Base-by-base conservation (phyloP, 2,797 vertebrate genomes). In the Falco peregrinus region DNA sequence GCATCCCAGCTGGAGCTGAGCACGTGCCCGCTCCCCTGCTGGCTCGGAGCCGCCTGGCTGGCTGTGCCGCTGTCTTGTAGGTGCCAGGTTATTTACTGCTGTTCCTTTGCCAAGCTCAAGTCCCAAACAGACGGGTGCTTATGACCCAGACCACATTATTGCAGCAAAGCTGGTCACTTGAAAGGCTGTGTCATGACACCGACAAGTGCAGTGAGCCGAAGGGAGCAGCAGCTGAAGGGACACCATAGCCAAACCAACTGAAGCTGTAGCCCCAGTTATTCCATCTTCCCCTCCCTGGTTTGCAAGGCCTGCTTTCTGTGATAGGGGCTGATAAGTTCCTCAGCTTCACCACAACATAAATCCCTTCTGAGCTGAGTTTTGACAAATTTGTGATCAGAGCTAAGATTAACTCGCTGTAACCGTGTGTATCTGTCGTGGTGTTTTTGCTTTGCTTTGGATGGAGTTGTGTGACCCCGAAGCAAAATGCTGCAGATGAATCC, bases 331-430 rank as follows among this genome's bases (percentile, higher is more conserved):
- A 89, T 90, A 90, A 84, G 18, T 85, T 95, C 59, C 71, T 86
- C 54, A 73, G 47, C 26, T 80, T 95, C 85, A 89, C 64, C 67
- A 41, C 93, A 59, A 64, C 17, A 54, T 79, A 90, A 93, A 70
- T 95, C 70, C 61, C 26, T 73, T 63, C 47, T 82, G 79, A 92
- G 91, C 89, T 78, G 67, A 53, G 24, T 81, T 97, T 73, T 80
- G 88, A 79, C 21, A 89, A 87, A 84, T 89, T 35, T 90, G 59
- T 90, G 63, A 87, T 89, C 43, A 64, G 86, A 93, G 31, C 51
- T 65, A 56, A 86, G 81, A 93, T 94, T 87, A 91, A 68, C 85
- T 87, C 10, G 0, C 64, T 64, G 29, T 75, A 87, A 78, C 60
- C 0, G 0, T 29, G 47, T 5, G 1, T 87, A 64, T 93, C 69